Evolutionary conservation across 2,113 vertebrate genomes (phyloP).

Genomic region (Sarotherodon lohbergeri): DNA sequence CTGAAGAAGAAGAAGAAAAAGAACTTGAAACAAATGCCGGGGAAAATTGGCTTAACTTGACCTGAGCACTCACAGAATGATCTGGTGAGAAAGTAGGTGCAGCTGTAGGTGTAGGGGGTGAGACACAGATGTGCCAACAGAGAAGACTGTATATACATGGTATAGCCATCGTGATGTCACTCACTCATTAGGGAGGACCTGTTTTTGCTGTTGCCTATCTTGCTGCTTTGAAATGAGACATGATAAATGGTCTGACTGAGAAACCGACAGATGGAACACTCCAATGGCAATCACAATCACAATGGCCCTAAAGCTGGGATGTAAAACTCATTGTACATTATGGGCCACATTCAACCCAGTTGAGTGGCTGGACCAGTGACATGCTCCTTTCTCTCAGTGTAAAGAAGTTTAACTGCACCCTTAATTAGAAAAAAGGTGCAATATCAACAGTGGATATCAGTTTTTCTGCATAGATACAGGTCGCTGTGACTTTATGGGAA

Average conservation of each 20-base stretch:
- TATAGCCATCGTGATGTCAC: neutral
- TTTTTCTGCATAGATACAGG: neutral
- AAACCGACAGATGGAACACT: neutral
- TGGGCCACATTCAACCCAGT: neutral
- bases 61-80: neutral
- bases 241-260: neutral
- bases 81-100: neutral
- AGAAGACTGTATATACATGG: neutral
- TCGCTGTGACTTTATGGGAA: neutral
- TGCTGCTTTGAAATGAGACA: neutral
- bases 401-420: neutral
- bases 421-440: neutral
- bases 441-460: neutral
- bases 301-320: neutral
- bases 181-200: neutral
- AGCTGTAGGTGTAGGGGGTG: neutral
- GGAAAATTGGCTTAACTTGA: neutral
- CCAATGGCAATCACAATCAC: neutral
- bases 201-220: neutral
- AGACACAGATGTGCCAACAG: neutral
- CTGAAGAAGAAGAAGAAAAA: neutral
- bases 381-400: neutral
- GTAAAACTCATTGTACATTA: neutral
- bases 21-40: neutral
- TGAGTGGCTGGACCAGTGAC: neutral